Evolutionary conservation across 2,888 invertebrate genomes (phyloP), one percentile per base, ranked within the genome.

Genomic region (Axea sp.): DNA sequence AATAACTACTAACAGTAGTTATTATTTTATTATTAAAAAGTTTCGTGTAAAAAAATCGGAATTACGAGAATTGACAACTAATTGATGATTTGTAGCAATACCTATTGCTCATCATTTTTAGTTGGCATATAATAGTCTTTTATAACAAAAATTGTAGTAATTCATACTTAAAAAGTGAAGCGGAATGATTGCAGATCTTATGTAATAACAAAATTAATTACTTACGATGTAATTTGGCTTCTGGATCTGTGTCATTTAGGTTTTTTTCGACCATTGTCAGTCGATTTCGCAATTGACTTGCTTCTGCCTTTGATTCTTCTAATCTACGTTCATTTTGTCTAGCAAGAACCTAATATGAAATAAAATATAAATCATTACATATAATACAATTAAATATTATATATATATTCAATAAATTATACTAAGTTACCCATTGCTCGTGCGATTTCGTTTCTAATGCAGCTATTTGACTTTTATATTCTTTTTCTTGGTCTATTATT

Each of bases 361-460:
- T 71, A 30, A 11, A 75, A n/a, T 9, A 39, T 37, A 12, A n/a
- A 37, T 3, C 4, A 37, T 37, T 43, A n/a, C n/a, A n/a, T n/a
- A n/a, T 62, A 33, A 14, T 33, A 14, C 72, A 51, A 45, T 55
- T 62, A 49, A 6, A 28, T 4, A 45, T 28, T 6, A 0, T 12
- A n/a, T n/a, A n/a, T n/a, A n/a, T n/a, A n/a, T n/a, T n/a, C n/a
- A n/a, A n/a, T n/a, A n/a, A n/a, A n/a, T 5, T 8, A 30, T 12
- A 2, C 1, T 15, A 26, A 41, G 81, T 74, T 80, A 91, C 91
- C 96, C 95, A 95, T 76, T 94, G 93, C 82, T 94, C 93, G 87
- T 96, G 96, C 8, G 95, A 93, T 76, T 95, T 94, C 80, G 93
- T 92, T 88, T 96, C 96, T 64, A 95, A 90, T 62, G 92, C 91